Base-by-base conservation (phyloP, 1,140 invertebrate species). In the Leptoteleia sp. region DNA sequence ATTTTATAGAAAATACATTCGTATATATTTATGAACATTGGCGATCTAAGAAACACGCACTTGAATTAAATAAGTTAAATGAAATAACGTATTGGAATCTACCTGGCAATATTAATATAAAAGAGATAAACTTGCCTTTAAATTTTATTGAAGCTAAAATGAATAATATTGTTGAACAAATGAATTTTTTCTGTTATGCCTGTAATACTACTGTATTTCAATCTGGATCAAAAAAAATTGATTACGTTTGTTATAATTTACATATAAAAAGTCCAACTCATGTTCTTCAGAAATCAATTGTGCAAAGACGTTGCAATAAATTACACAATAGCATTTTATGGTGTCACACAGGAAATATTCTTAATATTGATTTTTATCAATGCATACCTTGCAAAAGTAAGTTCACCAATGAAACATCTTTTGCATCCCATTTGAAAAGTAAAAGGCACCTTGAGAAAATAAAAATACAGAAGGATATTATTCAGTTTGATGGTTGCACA, bases 401-500 rank as follows among this genome's bases (percentile, higher is more conserved):
- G 3, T 67, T 37, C 19, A 8, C 57, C 3, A 25, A 19, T 0
- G 76, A 80, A 55, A 48, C 57, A 4, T 15, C 61, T 12, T 84
- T 84, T 62, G 33, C 19, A 0, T 17, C 15, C 3, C 83, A 84
- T 62, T 43, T 85, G 16, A 13, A 62, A 9, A 45, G 6, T 8
- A 3, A 16, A 37, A 45, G 55, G 22, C 31, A 40, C 27, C 1
- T 5, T 9, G 16, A 4, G 1, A 40, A 65, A 62, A 13, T 22
- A 1, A 11, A 52, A 25, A 25, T 3, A 7, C 13, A 19, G 12
- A 11, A 43, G 4, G 48, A 3, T 0, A 29, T 45, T 0, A 0
- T 59, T 5, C 42, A 27, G 0, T 80, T 78, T 42, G 81, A 82
- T 73, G 71, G 76, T 6, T 87, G 85, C 13, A 54, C 52, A 37